Evolutionary conservation across 2,888 invertebrate genomes (phyloP), one percentile per base, ranked within the genome.

Genomic region (Drosophila picticornis): DNA sequence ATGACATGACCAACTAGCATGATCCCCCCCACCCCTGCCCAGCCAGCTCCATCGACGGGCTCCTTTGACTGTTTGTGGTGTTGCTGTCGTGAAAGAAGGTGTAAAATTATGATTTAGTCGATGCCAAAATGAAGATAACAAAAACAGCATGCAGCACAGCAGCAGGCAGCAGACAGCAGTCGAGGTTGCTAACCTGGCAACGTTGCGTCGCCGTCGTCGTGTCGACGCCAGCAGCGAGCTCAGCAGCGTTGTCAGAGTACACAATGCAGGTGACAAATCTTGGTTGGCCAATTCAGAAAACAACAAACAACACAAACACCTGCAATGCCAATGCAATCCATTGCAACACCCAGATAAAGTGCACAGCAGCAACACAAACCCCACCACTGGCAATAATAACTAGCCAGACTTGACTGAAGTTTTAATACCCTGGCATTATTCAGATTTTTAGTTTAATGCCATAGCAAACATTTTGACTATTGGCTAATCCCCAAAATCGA

Each of bases 21-120:
- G 27, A 22, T 11, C 34, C 36, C 36, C 9, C 10, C 7, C 0
- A 4, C n/a, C n/a, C 32, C 22, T n/a, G n/a, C 9, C 19, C 50
- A 6, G 4, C 27, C 7, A 22, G 3, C 34, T 13, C 46, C 27
- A 13, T 46, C 16, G 16, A 3, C 13, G 34, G 9, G 1, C 16
- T 25, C 25, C 4, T 29, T 22, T 19, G 34, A 4, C 52, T 29
- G 34, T 27, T 43, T 32, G 34, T 52, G 36, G 36, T 40, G 53
- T 29, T 48, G 71, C 46, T 72, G 84, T 87, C 84, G 88, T 83
- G 88, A 75, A 69, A 65, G 65, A 83, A 88, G 90, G 90, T 88
- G 90, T 82, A 88, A 88, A 83, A 85, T 83, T 90, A 88, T 90
- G 88, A 90, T 90, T 90, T 90, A 84, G 78, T 84, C 81, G 81